Conservation (phyloP, 1,140 invertebrate genomes). For the Druon quercuslanigerum region DNA sequence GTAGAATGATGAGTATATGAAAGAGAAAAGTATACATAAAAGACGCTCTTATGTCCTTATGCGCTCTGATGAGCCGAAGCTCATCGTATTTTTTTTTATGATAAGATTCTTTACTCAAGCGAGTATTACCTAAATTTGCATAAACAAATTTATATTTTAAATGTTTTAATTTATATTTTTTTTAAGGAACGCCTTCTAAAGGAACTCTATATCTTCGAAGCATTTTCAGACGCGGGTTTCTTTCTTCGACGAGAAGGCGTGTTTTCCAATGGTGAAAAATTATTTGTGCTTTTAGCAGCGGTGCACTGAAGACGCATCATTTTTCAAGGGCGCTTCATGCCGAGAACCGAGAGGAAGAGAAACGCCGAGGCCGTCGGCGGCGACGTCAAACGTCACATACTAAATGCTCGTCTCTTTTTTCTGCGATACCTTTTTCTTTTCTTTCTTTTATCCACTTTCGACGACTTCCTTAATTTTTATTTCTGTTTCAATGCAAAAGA, state of each 20-base stretch:
- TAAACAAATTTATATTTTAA: no score
- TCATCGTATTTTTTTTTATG: no score
- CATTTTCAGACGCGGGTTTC: conserved; percentile 29
- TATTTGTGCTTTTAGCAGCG: conserved; percentile 63
- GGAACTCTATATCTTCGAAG: background rate
- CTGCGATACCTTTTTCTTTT: conserved; percentile 51
- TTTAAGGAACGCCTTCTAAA: no score
- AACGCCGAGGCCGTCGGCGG: conserved; percentile 56
- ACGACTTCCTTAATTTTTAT: conserved; percentile 10
- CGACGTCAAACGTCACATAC: conserved; percentile 68
- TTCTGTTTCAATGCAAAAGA: no score
- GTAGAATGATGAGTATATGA: no score
- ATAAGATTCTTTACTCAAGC: no score
- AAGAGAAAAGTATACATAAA: no score
- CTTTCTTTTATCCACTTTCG: conserved; percentile 36
- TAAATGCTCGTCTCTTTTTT: conserved; percentile 52
- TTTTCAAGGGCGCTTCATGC: conserved; percentile 67
- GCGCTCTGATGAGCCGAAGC: no score
- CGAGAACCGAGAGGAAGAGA: conserved; percentile 49
- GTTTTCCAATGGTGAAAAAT: conserved; percentile 53
- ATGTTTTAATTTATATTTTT: no score
- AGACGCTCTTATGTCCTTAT: no score
- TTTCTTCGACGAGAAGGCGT: conserved; percentile 50
- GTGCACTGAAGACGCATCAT: conserved; percentile 64
- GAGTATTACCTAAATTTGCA: no score